Conservation (phyloP, 1,140 invertebrate genomes). For the Platorchestia sp. region DNA sequence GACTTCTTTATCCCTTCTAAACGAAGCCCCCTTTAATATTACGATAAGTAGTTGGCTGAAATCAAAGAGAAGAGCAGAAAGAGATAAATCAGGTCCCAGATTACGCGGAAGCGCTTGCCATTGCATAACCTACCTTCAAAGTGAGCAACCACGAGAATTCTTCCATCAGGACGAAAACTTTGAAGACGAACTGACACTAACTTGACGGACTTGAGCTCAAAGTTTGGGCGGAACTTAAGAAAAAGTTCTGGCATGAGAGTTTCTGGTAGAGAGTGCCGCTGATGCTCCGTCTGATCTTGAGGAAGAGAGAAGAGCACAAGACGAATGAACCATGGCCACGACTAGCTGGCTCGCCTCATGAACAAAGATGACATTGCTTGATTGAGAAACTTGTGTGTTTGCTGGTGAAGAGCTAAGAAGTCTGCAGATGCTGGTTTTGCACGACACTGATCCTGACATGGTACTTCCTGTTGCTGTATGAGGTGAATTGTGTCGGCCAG, state of each 20-base stretch:
- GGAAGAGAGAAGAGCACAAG: neutral
- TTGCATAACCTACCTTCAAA: neutral
- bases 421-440: neutral
- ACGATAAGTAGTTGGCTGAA: too few relatives aligned
- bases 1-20: too few relatives aligned
- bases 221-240: slow-evolving; percentile 29
- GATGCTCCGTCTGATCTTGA: neutral
- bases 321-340: neutral
- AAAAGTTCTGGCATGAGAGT: slow-evolving; percentile 28
- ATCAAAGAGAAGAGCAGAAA: too few relatives aligned
- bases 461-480: too few relatives aligned
- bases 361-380: neutral
- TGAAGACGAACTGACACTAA: slow-evolving; percentile 60
- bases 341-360: neutral
- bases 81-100: neutral
- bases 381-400: neutral
- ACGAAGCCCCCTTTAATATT: too few relatives aligned
- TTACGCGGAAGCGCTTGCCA: neutral
- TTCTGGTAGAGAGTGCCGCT: slow-evolving; percentile 2
- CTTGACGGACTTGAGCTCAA: slow-evolving; percentile 7
- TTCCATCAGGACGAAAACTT: slow-evolving; percentile 16
- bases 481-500: too few relatives aligned
- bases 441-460: neutral
- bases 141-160: slow-evolving; percentile 38
- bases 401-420: neutral